These are phyloP conservation scores for Spea multiplicata DNA, from an alignment of 2,113 vertebrate species.

Conservation along the genomic window DNA sequence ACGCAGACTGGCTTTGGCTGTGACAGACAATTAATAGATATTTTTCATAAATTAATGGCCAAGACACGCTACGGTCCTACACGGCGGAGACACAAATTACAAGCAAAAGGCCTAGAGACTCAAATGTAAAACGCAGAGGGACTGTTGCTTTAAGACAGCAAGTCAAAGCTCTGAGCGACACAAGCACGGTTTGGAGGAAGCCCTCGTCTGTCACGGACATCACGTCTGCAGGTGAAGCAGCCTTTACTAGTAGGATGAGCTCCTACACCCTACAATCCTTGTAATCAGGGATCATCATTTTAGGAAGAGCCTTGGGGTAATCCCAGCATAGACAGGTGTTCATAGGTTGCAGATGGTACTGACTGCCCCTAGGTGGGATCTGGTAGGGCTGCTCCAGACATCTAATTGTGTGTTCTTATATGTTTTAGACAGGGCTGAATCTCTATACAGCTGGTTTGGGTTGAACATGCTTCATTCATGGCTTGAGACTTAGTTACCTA, in stretches of 20 bases:
- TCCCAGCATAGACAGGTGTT: no score
- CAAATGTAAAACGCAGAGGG: constrained; percentile 1
- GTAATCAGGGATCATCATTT: no score
- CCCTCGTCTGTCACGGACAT: not conserved
- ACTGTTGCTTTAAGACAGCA: constrained; percentile 46
- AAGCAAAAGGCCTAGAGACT: not conserved
- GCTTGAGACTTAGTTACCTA: no score
- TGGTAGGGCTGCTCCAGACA: not conserved
- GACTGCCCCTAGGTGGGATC: not conserved
- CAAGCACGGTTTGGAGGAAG: constrained; percentile 22
- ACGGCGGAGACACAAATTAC: not conserved
- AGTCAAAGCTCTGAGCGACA: constrained; percentile 50
- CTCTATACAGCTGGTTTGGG: not conserved
- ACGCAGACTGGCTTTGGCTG: not conserved
- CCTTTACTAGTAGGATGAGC: no score
- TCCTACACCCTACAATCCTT: no score
- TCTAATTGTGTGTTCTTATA: not conserved
- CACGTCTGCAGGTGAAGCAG: no score
- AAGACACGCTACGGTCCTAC: not conserved
- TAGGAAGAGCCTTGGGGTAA: no score
- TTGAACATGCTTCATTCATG: no score
- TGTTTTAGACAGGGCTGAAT: not conserved
- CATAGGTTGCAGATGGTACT: not conserved
- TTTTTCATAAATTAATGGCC: not conserved
- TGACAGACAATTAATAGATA: not conserved